phyloP scores from a whole-genome alignment of 2,797 vertebrate species.

The Tokudaia muenninki region DNA sequence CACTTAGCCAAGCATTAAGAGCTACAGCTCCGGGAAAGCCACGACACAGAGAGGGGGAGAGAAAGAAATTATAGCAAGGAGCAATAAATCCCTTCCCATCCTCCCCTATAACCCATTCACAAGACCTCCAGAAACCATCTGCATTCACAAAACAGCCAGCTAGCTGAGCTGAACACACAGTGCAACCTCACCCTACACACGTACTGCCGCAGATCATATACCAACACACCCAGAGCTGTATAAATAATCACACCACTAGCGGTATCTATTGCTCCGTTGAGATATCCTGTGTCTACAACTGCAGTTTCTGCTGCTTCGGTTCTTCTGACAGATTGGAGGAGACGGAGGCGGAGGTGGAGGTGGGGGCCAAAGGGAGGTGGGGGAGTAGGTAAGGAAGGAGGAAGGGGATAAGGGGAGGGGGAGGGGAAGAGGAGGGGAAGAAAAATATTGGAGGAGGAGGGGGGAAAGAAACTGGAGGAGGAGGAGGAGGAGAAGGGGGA shows the following conservation, averaged over 20 bases:
- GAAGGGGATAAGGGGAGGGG: conserved; percentile 2
- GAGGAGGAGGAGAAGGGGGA: conserved; percentile 14
- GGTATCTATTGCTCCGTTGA: conserved; percentile 70
- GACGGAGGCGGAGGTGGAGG: conserved; percentile 71
- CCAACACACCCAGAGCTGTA: conserved; percentile 67
- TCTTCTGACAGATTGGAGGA: conserved; percentile 76
- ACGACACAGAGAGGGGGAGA: conserved; percentile 62
- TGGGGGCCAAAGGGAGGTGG: conserved; percentile 43
- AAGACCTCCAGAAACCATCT: conserved; percentile 81
- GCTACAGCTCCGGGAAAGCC: conserved; percentile 87
- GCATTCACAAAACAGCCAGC: conserved; percentile 85
- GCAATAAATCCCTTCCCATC: conserved; percentile 79
- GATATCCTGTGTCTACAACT: conserved; percentile 77
- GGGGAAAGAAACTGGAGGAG: conserved; percentile 8
- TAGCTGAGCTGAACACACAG: conserved; percentile 75
- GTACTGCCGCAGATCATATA: conserved; percentile 63
- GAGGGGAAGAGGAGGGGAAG: neutral
- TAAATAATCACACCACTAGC: conserved; percentile 72
- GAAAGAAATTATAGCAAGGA: conserved; percentile 82
- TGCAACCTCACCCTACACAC: conserved; percentile 46
- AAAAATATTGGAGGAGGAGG: conserved; percentile 24
- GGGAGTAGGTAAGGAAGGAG: conserved; percentile 60
- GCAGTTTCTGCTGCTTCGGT: conserved; percentile 76
- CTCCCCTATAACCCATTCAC: conserved; percentile 86
- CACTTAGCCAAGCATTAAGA: conserved; percentile 91